Conservation (phyloP, 2,888 invertebrate genomes). For the Tholera decimalis region DNA sequence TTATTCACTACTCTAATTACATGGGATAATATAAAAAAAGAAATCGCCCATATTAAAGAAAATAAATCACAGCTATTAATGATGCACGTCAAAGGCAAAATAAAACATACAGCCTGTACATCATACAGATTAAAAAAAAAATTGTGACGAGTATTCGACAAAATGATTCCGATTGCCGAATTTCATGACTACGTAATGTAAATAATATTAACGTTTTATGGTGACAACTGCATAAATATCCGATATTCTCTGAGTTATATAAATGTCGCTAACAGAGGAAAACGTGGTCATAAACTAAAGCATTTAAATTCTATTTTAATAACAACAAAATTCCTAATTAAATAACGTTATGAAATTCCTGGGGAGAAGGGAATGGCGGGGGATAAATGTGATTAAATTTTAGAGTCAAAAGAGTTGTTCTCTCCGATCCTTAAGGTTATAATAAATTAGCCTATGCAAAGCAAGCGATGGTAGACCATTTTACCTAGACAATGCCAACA, state of each 20-base stretch:
- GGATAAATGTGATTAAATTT: conserved; percentile 3
- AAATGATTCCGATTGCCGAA: conserved; percentile 8
- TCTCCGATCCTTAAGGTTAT: conserved; percentile 60
- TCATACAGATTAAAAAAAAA: conserved; percentile 13
- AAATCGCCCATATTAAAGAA: conserved; percentile 11
- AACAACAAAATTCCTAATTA: conserved; percentile 5
- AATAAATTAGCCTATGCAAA: conserved; percentile 74
- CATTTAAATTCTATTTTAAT: neutral
- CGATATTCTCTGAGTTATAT: neutral
- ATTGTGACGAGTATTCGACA: neutral
- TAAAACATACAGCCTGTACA: neutral
- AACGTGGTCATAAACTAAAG: conserved; percentile 23
- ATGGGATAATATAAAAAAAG: conserved; percentile 8
- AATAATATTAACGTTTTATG: conserved; percentile 3
- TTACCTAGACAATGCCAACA: conserved; percentile 77
- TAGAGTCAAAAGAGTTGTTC: conserved; percentile 28
- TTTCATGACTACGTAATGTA: conserved; percentile 20
- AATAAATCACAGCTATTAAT: conserved; percentile 21
- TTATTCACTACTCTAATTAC: conserved; percentile 56
- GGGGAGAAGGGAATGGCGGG: too few species aligned
- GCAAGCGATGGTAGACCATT: conserved; percentile 79
- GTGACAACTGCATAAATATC: conserved; percentile 2
- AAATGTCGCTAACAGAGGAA: conserved; percentile 10
- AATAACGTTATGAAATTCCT: conserved; percentile 17
- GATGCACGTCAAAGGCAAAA: conserved; percentile 28